These are phyloP conservation scores for Chitala chitala DNA, from an alignment of 2,113 vertebrate genomes.

Conservation along the genomic window DNA sequence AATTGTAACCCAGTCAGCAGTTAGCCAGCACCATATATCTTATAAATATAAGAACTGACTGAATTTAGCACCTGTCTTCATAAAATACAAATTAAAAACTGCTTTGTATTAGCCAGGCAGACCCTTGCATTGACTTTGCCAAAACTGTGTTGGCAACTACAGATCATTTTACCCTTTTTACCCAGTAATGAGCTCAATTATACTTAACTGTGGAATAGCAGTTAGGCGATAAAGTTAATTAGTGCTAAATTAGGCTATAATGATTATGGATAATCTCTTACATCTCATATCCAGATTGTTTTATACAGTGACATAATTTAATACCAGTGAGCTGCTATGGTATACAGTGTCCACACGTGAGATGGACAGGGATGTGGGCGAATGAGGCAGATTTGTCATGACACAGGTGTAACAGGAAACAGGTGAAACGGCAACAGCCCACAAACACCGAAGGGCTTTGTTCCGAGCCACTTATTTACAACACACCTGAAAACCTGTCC, in stretches of 20 bases:
- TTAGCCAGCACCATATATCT: too few species aligned
- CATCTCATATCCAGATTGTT: constrained; percentile 10
- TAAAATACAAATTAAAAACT: neutral
- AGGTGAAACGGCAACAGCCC: too few species aligned
- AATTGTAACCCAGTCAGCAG: too few species aligned
- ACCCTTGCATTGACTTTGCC: neutral
- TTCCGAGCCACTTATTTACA: too few species aligned
- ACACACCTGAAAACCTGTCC: too few species aligned
- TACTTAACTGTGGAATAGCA: constrained; percentile 11
- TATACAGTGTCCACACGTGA: neutral
- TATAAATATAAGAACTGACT: neutral
- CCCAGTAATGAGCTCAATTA: constrained; percentile 7
- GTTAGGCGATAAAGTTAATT: constrained; percentile 10
- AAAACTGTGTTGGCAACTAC: neutral
- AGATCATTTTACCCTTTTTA: constrained; percentile 8
- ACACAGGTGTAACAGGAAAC: too few species aligned
- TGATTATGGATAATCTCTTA: constrained; percentile 10
- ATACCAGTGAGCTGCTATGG: neutral
- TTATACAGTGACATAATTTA: constrained; percentile 13
- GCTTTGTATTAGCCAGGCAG: neutral
- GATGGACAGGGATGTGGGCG: too few species aligned
- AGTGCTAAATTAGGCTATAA: constrained; percentile 9
- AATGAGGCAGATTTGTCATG: too few species aligned
- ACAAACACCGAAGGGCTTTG: too few species aligned
- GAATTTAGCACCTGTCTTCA: neutral